phyloP scores from a whole-genome alignment of 2,797 vertebrate genomes.

The Parambassis ranga region DNA sequence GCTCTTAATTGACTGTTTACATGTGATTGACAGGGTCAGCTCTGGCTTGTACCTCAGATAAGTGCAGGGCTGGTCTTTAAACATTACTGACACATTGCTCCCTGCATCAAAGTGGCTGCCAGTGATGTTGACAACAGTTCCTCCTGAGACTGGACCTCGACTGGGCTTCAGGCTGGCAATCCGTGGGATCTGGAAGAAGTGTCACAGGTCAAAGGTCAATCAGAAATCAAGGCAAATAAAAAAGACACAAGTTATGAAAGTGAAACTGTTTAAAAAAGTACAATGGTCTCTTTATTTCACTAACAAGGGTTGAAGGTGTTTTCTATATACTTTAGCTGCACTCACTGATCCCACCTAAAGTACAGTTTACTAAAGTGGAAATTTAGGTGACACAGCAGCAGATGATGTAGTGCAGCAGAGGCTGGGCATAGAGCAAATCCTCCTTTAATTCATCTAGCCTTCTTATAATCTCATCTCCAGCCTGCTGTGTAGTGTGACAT shows the following conservation, averaged over 20 bases:
- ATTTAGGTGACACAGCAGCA: slow-evolving; percentile 19
- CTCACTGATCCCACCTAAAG: not conserved
- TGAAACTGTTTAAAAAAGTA: not conserved
- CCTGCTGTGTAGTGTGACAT: slow-evolving; percentile 41
- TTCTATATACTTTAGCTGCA: not conserved
- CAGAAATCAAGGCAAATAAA: not conserved
- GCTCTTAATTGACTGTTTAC: slow-evolving; percentile 42
- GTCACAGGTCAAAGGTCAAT: not conserved
- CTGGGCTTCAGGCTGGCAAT: slow-evolving; percentile 87
- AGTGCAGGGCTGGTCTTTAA: slow-evolving; percentile 92
- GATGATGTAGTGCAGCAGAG: slow-evolving; percentile 7
- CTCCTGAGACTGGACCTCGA: slow-evolving; percentile 92
- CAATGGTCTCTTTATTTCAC: no score
- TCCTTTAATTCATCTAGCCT: slow-evolving; percentile 31
- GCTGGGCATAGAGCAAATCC: slow-evolving; percentile 15
- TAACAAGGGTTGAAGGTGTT: no score
- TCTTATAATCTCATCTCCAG: slow-evolving; percentile 53
- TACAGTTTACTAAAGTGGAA: not conserved
- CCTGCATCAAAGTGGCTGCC: slow-evolving; percentile 95
- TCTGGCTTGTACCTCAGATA: slow-evolving; percentile 85
- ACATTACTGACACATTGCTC: slow-evolving; percentile 93
- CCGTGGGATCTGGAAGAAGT: slow-evolving; percentile 81
- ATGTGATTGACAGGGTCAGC: slow-evolving; percentile 33
- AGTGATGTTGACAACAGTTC: slow-evolving; percentile 94
- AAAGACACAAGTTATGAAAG: not conserved